Evolutionary conservation across 2,113 vertebrate genomes (phyloP), one percentile per base, ranked within the genome.

Genomic region (Camelus dromedarius): DNA sequence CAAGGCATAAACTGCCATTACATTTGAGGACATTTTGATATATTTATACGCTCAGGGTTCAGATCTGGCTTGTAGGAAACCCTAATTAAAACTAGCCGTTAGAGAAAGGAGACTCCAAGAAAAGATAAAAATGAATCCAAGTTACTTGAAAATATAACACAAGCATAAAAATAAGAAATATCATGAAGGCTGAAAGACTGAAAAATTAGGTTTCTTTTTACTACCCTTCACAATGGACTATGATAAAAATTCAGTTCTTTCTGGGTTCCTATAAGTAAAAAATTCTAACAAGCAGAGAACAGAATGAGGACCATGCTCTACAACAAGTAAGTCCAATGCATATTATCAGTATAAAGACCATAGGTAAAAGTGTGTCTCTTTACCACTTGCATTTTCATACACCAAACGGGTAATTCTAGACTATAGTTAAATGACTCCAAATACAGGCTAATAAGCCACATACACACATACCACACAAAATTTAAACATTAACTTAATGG

Each of bases 401-500:
- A 62, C 42, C 73, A 85, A 79, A 93, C 5, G 91, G 67, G 70
- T 72, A 69, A 26, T 67, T 84, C 13, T 80, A 93, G 72, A 77
- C 46, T 89, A 56, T 56, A 66, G 15, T 52, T 90, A 75, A 85
- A 66, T 79, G 46, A 12, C 24, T 83, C 56, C 8, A 76, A 86
- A 89, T 76, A 60, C 4, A 94, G 38, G 26, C 38, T 67, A 64
- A 89, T 24, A 84, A 70, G n/a, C 1, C 66, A 85, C 9, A 85
- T 32, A 67, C 20, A 90, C 0, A 42, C 18, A 28, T 20, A 50
- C 9, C 14, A 75, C 24, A 50, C 6, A 95, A 69, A 77, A 91
- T 87, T 86, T 93, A 38, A 88, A 90, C n/a, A 92, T 19, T 85
- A 80, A 62, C 56, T 80, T 86, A 86, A 93, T 46, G 95, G 26